phyloP scores from a whole-genome alignment of 2,797 vertebrate genomes.

The Odontamblyopus rebecca region DNA sequence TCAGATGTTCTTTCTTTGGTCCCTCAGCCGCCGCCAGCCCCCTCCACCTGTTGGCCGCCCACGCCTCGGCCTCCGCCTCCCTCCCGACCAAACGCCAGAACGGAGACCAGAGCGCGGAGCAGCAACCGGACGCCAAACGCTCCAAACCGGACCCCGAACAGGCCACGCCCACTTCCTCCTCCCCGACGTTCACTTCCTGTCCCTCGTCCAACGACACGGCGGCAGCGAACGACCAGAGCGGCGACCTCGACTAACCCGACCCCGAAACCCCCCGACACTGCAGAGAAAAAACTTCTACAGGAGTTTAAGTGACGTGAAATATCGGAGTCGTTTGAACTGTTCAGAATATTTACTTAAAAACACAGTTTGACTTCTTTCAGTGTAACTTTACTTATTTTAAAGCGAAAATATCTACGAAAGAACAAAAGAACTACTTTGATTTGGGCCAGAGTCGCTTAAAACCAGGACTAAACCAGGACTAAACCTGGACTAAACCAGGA shows the following conservation, averaged over 20 bases:
- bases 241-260: conserved; percentile 77
- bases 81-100: conserved; percentile 93
- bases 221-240: conserved; percentile 75
- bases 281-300: background rate
- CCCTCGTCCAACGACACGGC: conserved; percentile 68
- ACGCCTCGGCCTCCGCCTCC: conserved; percentile 90
- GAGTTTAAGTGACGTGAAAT: background rate
- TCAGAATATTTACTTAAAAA: background rate
- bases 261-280: background rate
- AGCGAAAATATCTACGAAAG: background rate
- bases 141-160: conserved; percentile 75
- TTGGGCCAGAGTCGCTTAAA: too few relatives aligned
- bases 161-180: conserved; percentile 2
- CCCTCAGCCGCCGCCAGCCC: conserved; percentile 84
- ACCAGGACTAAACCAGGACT: too few relatives aligned
- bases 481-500: too few relatives aligned
- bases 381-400: background rate
- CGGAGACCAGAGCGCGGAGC: conserved; percentile 79
- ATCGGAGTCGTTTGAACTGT: background rate
- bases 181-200: background rate
- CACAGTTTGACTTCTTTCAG: background rate
- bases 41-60: conserved; percentile 90
- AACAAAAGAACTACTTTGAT: background rate
- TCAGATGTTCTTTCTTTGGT: too few relatives aligned
- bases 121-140: conserved; percentile 86